phyloP scores from a whole-genome alignment of 2,113 vertebrate genomes.

The Azemiops feae region DNA sequence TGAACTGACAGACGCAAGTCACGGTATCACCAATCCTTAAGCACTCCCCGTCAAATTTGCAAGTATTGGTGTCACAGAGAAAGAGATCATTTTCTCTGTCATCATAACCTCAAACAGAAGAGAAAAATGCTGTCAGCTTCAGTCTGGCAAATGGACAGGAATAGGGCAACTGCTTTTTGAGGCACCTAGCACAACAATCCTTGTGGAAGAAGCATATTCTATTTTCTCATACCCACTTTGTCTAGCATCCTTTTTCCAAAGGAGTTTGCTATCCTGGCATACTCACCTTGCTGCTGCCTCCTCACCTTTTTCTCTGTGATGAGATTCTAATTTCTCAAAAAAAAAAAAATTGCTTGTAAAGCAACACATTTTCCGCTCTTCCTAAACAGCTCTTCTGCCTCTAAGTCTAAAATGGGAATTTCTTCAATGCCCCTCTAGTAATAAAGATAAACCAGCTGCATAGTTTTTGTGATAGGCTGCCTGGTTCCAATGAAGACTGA shows the following conservation, averaged over 20 bases:
- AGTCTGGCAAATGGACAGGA: conserved; percentile 42
- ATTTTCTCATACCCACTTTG: conserved; percentile 41
- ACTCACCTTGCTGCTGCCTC: not conserved
- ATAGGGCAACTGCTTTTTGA: conserved; percentile 6
- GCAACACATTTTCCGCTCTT: conserved; percentile 8
- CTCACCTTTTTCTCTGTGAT: conserved; percentile 8
- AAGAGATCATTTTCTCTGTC: conserved; percentile 98
- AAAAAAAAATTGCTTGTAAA: conserved; percentile 30
- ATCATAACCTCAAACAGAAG: conserved; percentile 88
- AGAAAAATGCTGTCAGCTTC: conserved; percentile 56
- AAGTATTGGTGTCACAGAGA: conserved; percentile 97
- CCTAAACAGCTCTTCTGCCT: conserved; percentile 36
- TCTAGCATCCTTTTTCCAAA: conserved; percentile 27
- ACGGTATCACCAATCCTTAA: conserved; percentile 97
- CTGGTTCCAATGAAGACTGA: conserved; percentile 69
- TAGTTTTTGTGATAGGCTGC: conserved; percentile 68
- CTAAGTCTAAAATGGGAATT: conserved; percentile 56
- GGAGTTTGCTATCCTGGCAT: not conserved
- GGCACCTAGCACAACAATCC: conserved; percentile 28
- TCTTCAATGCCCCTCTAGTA: conserved; percentile 66
- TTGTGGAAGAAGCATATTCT: conserved; percentile 15
- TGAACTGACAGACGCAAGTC: conserved; percentile 98
- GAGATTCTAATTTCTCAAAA: conserved; percentile 1
- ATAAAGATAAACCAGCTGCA: conserved; percentile 73
- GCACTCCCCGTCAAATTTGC: conserved; percentile 98